These are phyloP conservation scores for Scaptomyza cyrtandrae DNA, from an alignment of 2,888 invertebrate species.

Conservation along the genomic window DNA sequence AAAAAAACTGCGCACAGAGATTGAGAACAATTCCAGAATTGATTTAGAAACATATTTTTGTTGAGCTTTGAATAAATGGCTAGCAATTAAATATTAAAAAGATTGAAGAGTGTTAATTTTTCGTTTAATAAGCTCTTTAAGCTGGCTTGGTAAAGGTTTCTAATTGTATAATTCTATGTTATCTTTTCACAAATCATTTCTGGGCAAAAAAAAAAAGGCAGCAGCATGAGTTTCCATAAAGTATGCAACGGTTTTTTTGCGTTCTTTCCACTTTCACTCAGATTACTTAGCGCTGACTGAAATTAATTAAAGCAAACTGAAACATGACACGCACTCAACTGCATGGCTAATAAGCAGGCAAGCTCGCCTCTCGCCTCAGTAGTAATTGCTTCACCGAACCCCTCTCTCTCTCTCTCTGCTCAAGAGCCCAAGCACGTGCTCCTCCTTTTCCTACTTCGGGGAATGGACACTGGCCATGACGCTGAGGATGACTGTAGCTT, in stretches of 20 bases:
- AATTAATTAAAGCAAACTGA: slow-evolving; percentile 76
- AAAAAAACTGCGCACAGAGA: not conserved
- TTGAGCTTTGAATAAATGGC: not conserved
- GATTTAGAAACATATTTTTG: not conserved
- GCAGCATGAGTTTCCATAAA: slow-evolving; percentile 1
- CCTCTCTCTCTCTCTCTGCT: not conserved
- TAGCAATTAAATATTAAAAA: not conserved
- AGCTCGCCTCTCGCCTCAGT: slow-evolving; percentile 2
- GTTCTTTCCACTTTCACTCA: slow-evolving; percentile 18
- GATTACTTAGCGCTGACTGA: slow-evolving; percentile 53
- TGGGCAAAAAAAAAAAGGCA: not conserved
- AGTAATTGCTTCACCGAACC: slow-evolving; percentile 28
- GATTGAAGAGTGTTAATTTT: too few relatives aligned
- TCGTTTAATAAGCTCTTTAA: not conserved
- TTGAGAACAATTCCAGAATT: not conserved
- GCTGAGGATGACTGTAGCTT: not conserved
- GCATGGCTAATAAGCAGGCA: slow-evolving; percentile 55
- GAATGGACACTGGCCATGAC: slow-evolving; percentile 11
- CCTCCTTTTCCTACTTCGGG: slow-evolving; percentile 22
- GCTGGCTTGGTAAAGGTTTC: not conserved
- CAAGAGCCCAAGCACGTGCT: slow-evolving; percentile 41
- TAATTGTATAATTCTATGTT: not conserved
- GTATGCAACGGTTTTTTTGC: slow-evolving; percentile 1
- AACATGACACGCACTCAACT: slow-evolving; percentile 70
- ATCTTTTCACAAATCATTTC: not conserved